Evolutionary conservation across 53 echinoderm and acorn worm species (phyloP).

Genomic region (Arbacia lixula): DNA sequence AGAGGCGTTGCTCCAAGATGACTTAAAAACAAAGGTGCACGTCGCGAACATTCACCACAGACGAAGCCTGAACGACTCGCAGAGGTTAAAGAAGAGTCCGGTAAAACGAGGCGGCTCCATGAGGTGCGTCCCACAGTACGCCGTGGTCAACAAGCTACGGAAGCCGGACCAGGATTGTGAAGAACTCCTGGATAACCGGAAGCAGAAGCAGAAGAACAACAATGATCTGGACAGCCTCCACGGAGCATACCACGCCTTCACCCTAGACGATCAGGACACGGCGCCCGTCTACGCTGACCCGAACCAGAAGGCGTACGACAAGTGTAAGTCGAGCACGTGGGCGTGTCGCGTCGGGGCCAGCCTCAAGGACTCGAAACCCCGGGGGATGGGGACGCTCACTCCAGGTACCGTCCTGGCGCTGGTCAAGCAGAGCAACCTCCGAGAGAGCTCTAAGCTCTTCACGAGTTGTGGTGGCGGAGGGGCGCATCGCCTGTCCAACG

Average conservation of each 20-base stretch:
- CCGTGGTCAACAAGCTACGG: slow-evolving; percentile 43
- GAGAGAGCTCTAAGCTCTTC: slow-evolving; percentile 42
- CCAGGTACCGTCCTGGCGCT: slow-evolving; percentile 35
- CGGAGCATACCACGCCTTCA: slow-evolving; percentile 48
- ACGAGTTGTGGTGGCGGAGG: slow-evolving; percentile 11
- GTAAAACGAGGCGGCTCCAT: slow-evolving; percentile 34
- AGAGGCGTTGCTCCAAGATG: not conserved
- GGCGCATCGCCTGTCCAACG: not conserved
- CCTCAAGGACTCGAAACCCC: not conserved
- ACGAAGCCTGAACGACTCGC: slow-evolving; percentile 30
- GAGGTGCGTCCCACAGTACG: slow-evolving; percentile 42
- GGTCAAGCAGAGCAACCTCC: slow-evolving; percentile 36
- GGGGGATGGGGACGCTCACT: slow-evolving; percentile 2
- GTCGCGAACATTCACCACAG: not conserved
- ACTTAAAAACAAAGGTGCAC: not conserved
- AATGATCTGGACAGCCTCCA: slow-evolving; percentile 7
- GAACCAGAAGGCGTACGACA: not conserved
- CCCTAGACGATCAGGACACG: slow-evolving; percentile 18
- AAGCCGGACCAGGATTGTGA: slow-evolving; percentile 28
- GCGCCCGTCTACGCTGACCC: slow-evolving; percentile 47
- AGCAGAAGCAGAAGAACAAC: slow-evolving; percentile 12
- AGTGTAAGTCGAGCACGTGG: slow-evolving; percentile 41
- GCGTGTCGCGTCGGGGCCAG: not conserved
- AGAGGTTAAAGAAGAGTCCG: not conserved
- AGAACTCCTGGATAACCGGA: not conserved